Percentiles rank a stretch among this genome's conserved stretches.
These are phyloP conservation scores for Macroteleia sp. DNA, from an alignment of 2,888 invertebrate species.

Conservation along the genomic window DNA sequence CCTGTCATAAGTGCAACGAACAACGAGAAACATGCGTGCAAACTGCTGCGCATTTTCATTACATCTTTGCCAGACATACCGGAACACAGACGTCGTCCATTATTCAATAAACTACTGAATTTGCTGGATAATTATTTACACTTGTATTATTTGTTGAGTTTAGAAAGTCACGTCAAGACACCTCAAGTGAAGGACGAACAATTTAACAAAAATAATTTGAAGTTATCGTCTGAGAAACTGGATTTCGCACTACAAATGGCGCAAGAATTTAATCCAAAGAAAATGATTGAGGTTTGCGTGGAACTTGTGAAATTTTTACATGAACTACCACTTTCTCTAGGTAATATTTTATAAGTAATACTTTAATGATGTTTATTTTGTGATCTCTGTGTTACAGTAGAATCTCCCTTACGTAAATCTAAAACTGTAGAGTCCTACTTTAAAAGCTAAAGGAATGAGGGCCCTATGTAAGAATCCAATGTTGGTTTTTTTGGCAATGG, in stretches of 20 bases:
- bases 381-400: too few relatives aligned
- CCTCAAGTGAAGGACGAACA: slow-evolving; percentile 74
- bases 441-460: too few relatives aligned
- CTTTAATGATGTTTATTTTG: too few relatives aligned
- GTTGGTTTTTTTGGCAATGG: too few relatives aligned
- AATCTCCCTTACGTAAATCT: too few relatives aligned
- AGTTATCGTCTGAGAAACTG: slow-evolving; percentile 80
- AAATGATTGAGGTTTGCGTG: slow-evolving; percentile 87
- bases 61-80: slow-evolving; percentile 96
- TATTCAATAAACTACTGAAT: slow-evolving; percentile 91
- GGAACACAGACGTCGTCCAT: slow-evolving; percentile 92
- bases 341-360: too few relatives aligned
- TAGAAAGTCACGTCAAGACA: slow-evolving; percentile 88
- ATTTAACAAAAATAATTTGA: slow-evolving; percentile 81
- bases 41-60: slow-evolving; percentile 94
- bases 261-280: slow-evolving; percentile 87
- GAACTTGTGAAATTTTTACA: slow-evolving; percentile 88
- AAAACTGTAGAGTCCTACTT: too few relatives aligned
- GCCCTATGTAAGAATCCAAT: too few relatives aligned
- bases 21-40: slow-evolving; percentile 85
- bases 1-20: slow-evolving; percentile 88
- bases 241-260: slow-evolving; percentile 89
- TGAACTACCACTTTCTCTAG: slow-evolving; percentile 86
- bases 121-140: slow-evolving; percentile 89
- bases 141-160: slow-evolving; percentile 88